Evolutionary conservation across 1,140 invertebrate genomes (phyloP).

Genomic region (Hormaphis cornu): DNA sequence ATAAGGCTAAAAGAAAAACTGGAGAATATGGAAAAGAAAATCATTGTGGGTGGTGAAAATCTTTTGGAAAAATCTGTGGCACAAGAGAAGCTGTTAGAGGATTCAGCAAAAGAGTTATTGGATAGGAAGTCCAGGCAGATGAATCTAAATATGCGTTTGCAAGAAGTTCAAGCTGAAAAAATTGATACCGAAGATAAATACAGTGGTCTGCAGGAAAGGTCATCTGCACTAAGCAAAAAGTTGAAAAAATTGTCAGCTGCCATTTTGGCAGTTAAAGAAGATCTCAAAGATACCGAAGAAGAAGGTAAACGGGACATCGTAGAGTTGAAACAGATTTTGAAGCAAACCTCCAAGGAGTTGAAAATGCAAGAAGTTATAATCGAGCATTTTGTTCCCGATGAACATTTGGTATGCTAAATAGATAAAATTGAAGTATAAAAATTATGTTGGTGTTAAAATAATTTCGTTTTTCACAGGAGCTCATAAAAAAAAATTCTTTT

Average conservation of each 20-base stretch:
- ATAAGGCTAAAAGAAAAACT: conserved; percentile 61
- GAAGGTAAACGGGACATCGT: conserved; percentile 97
- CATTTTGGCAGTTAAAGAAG: conserved; percentile 71
- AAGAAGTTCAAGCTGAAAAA: conserved; percentile 70
- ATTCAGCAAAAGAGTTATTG: conserved; percentile 83
- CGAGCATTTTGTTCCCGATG: conserved; percentile 82
- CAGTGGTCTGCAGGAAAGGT: conserved; percentile 86
- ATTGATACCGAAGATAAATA: conserved; percentile 95
- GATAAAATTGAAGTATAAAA: not conserved
- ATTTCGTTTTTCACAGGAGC: conserved; percentile 49
- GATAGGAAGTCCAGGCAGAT: conserved; percentile 71
- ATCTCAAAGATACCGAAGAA: conserved; percentile 77
- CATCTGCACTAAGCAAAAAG: conserved; percentile 82
- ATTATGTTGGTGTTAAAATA: not conserved
- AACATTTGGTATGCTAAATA: conserved; percentile 58
- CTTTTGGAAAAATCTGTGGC: conserved; percentile 93
- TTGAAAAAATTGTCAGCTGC: conserved; percentile 78
- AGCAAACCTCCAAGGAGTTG: conserved; percentile 81
- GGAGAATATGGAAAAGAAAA: conserved; percentile 83
- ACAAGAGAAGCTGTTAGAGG: conserved; percentile 82
- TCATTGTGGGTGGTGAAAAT: conserved; percentile 96
- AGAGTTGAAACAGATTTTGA: conserved; percentile 81
- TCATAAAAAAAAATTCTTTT: conserved; percentile 84
- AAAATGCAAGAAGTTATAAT: conserved; percentile 77
- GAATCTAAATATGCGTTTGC: conserved; percentile 66